Conservation (phyloP, 1,140 invertebrate genomes). For the Lutraria rhynchaena region DNA sequence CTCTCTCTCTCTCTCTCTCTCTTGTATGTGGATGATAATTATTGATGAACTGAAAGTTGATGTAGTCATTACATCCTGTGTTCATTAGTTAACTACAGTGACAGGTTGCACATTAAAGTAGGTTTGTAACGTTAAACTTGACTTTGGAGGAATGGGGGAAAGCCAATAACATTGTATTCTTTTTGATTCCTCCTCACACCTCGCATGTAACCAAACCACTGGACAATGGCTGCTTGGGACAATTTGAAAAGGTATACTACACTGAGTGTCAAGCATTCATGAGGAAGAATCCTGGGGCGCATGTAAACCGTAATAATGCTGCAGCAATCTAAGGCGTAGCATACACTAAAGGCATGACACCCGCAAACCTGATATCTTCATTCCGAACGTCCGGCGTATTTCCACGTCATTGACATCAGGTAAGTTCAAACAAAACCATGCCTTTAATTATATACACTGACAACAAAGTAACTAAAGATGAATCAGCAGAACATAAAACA, state of each 20-base stretch:
- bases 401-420: not conserved
- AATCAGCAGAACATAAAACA: conserved; percentile 15
- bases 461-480: not conserved
- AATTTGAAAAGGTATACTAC: conserved; percentile 16
- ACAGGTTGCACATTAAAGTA: no score
- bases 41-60: no score
- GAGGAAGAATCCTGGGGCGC: conserved; percentile 15
- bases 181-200: conserved; percentile 33
- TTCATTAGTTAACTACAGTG: no score
- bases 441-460: not conserved
- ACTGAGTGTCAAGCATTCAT: conserved; percentile 21
- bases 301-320: not conserved
- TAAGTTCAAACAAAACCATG: not conserved
- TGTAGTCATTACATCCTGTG: no score
- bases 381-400: conserved; percentile 34
- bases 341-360: conserved; percentile 34
- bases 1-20: no score
- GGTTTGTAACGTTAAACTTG: no score
- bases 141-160: conserved; percentile 28
- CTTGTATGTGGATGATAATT: no score
- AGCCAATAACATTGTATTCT: conserved; percentile 17
- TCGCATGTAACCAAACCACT: conserved; percentile 20
- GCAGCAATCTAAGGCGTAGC: not conserved
- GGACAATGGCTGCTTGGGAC: conserved; percentile 35
- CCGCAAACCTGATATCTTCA: conserved; percentile 20